Conservation (phyloP, 1,140 invertebrate genomes). For the Drosophila neocordata region DNA sequence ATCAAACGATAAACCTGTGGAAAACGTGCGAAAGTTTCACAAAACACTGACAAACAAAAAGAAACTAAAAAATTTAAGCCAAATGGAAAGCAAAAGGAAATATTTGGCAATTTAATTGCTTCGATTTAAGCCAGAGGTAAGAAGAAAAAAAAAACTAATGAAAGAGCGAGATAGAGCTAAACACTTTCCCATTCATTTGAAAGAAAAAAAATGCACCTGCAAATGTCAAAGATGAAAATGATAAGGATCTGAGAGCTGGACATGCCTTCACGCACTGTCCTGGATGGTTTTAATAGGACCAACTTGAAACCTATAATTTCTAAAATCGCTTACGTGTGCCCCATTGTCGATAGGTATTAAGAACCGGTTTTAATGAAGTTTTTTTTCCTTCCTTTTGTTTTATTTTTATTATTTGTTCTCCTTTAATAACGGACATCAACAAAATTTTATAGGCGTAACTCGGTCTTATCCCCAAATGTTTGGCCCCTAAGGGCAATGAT, state of each 20-base stretch:
- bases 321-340: conserved; percentile 65
- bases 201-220: conserved; percentile 60
- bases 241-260: conserved; percentile 47
- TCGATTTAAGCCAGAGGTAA: conserved; percentile 13
- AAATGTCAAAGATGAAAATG: conserved; percentile 48
- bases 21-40: conserved; percentile 14
- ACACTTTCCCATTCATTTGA: conserved; percentile 65
- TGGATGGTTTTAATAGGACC: conserved; percentile 35
- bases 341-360: conserved; percentile 30
- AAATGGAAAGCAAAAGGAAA: conserved; percentile 1
- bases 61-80: conserved; percentile 3
- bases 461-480: conserved; percentile 58
- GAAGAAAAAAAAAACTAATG: not conserved
- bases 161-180: conserved; percentile 33
- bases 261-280: conserved; percentile 70
- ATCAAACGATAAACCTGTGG: conserved; percentile 12
- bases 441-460: conserved; percentile 59
- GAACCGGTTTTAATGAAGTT: conserved; percentile 47
- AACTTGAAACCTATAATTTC: conserved; percentile 63
- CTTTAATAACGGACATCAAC: conserved; percentile 74
- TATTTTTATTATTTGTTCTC: no score
- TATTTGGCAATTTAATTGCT: conserved; percentile 56
- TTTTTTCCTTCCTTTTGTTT: not conserved
- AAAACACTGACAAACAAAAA: conserved; percentile 9
- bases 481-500: conserved; percentile 42